Base-by-base conservation (phyloP, 2,888 invertebrate genomes). In the Folsomia candida region DNA sequence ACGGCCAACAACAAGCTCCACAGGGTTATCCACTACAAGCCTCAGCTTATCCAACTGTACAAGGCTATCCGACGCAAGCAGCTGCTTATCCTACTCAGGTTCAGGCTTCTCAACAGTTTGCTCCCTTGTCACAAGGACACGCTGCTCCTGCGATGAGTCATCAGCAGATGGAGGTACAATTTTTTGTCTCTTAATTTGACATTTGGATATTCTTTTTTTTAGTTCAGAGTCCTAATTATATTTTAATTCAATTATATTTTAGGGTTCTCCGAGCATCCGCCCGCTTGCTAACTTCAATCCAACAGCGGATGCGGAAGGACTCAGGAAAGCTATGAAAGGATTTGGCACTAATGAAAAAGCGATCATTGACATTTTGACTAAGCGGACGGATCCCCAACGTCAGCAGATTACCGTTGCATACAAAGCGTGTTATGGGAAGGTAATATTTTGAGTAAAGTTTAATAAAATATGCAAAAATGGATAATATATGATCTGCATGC, bases 261-360 rank as follows among this genome's bases (percentile, higher is more conserved):
- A 66, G 74, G 79, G 78, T 64, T 69, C 58, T 2, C 79, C 79
- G 1, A 75, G 77, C 4, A 67, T 79, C 22, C 51, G 57, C 9
- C 70, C 70, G 0, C 72, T 70, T 2, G 89, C 89, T 0, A 93
- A 93, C 84, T n/a, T n/a, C n/a, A 89, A 93, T 81, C 87, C 93
- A 2, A 87, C 90, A 29, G 87, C 86, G 11, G 94, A 94, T 87
- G 93, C 93, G 0, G 90, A 90, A 79, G 85, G 88, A 1, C 86
- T 94, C 26, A 87, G 93, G n/a, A 91, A 90, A 81, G 94, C 94
- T 0, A 94, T 94, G 94, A 94, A 93, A 84, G 94, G 94, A 65
- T 59, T 70, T 70, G 70, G 73, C 11, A 66, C 62, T n/a, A 66
- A 97, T 82, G 96, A 97, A 83, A 90, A 91, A 81, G 87, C 92